phyloP scores from a whole-genome alignment of 2,113 vertebrate genomes.

The Cricetomys ansorgei region DNA sequence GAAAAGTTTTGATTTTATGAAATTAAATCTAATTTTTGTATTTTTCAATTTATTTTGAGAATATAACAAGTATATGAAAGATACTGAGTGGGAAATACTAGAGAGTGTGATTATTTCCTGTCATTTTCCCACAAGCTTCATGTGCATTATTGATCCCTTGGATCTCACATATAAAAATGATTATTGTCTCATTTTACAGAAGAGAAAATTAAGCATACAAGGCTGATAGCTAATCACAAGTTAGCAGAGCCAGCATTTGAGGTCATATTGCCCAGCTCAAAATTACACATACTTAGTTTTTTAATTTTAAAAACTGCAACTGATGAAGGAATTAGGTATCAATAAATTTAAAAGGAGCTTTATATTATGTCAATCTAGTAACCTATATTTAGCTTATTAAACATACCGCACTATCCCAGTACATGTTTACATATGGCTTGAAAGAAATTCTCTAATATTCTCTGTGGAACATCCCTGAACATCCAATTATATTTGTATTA shows the following conservation, averaged over 20 bases:
- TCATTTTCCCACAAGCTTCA: background rate
- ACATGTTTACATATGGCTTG: background rate
- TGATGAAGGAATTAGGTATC: background rate
- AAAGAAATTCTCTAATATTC: background rate
- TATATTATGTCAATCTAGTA: background rate
- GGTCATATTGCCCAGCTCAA: background rate
- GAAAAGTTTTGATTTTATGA: background rate
- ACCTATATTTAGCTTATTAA: background rate
- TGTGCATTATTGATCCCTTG: background rate
- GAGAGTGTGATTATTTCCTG: background rate
- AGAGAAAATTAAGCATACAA: background rate
- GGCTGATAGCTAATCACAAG: background rate
- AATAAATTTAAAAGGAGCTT: background rate
- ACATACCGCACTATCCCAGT: background rate
- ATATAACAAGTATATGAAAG: background rate
- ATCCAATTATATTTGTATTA: background rate
- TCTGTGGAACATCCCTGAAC: background rate
- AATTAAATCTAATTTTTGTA: background rate
- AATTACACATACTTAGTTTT: background rate
- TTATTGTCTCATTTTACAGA: conserved; percentile 10
- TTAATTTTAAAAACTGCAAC: background rate
- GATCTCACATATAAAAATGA: background rate
- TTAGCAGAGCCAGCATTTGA: background rate
- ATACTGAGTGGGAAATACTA: background rate
- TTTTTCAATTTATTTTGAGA: background rate